Evolutionary conservation across 2,113 vertebrate species (phyloP).

Genomic region (Coreoperca whiteheadi): DNA sequence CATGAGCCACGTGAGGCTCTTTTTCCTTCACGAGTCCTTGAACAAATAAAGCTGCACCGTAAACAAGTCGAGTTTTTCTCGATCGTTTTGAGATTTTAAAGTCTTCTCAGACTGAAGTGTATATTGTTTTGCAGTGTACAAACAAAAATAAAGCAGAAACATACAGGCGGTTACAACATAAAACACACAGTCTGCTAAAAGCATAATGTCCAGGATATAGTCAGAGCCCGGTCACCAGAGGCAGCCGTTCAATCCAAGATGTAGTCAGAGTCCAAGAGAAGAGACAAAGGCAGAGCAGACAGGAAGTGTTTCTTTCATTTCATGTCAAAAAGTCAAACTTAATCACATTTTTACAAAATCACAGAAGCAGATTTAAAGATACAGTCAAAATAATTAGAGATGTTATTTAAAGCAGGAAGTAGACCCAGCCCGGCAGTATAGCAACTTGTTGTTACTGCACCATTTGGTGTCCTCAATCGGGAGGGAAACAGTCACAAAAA

Average conservation of each 20-base stretch:
- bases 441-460: not conserved
- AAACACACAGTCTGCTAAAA: constrained; percentile 11
- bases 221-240: not conserved
- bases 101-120: not conserved
- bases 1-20: not conserved
- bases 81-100: not conserved
- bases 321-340: constrained; percentile 7
- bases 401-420: constrained; percentile 38
- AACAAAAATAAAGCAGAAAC: constrained; percentile 25
- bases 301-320: constrained; percentile 6
- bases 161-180: constrained; percentile 7
- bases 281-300: constrained; percentile 25
- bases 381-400: not conserved
- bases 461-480: not conserved
- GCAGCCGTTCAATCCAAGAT: constrained; percentile 16
- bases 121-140: constrained; percentile 13
- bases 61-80: not conserved
- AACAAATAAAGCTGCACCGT: not conserved
- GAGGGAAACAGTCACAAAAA: not conserved
- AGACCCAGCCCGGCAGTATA: constrained; percentile 22
- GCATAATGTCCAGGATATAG: constrained; percentile 37
- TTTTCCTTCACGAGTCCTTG: not conserved
- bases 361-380: constrained; percentile 5
- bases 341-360: not conserved
- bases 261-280: constrained; percentile 16